Evolutionary conservation across 2,113 vertebrate genomes (phyloP), one percentile per base, ranked within the genome.

Genomic region (Petromus typicus): DNA sequence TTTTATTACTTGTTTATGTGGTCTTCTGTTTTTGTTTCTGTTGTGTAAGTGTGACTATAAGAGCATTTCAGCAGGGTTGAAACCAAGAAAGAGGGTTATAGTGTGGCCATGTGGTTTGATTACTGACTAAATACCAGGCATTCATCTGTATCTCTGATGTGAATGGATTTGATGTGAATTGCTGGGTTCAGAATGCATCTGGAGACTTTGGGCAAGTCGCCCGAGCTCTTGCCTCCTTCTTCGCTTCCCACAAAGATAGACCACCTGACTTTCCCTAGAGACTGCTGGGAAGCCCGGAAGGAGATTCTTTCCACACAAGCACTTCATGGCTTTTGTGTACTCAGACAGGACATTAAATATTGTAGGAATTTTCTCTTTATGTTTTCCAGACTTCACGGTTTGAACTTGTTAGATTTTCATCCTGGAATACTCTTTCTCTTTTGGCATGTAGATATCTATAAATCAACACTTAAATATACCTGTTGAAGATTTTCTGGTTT

Each of bases 401-500:
- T 88, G 34, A 76, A 79, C 7, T 30, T 71, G 59, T 59, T 84
- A 54, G 34, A 43, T 85, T 64, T 87, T 81, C 45, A 5, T 59
- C 6, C 2, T 59, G 34, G 7, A 93, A 75, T 51, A 80, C 56
- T 57, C 10, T 93, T 71, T 18, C 1, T 11, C n/a, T 11, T 63
- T 51, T 91, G 57, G 17, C 32, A 32, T 48, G 13, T 59, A 61
- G 5, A 63, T 56, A 27, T 67, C 67, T 89, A 2, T 45, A 90
- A 84, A 69, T 85, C 37, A 83, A 93, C 78, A 7, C 3, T 10
- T n/a, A 61, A 85, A 45, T 79, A 0, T 2, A 34, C 16, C 25
- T 83, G 8, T 67, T 83, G 11, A 96, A 79, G 34, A 85, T 87
- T 90, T 92, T 90, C 48, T 59, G 14, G n/a, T 83, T 61, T 96